These are phyloP conservation scores for Cheilosia pagana DNA, from an alignment of 2,888 invertebrate genomes.

Conservation along the genomic window DNA sequence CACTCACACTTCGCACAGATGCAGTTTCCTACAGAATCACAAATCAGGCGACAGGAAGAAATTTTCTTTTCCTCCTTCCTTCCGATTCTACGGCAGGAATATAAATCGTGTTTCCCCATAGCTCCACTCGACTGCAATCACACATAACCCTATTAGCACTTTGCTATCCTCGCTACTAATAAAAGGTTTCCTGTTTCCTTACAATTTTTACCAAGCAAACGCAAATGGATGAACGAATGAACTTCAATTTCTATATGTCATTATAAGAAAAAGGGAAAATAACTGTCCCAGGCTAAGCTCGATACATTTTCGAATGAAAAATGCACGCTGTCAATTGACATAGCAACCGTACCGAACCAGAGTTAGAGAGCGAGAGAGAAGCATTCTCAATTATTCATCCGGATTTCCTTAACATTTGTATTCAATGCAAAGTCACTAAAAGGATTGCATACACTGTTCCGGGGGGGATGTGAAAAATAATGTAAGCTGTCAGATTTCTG, in stretches of 20 bases:
- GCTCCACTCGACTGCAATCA: conserved; percentile 7
- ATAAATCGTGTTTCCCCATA: conserved; percentile 6
- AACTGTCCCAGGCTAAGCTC: background rate
- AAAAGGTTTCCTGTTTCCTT: conserved; percentile 13
- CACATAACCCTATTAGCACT: conserved; percentile 27
- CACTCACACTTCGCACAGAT: background rate
- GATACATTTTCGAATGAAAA: background rate
- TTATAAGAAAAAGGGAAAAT: background rate
- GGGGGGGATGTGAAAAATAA: background rate
- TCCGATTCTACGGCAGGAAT: background rate
- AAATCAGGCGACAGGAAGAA: conserved; percentile 7
- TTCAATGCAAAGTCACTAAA: no score
- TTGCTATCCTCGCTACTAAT: background rate
- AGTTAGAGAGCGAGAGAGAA: background rate
- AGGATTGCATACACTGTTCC: background rate
- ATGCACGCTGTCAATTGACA: background rate
- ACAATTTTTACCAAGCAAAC: background rate
- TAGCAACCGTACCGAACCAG: background rate
- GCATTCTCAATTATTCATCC: background rate
- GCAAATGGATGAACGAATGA: background rate
- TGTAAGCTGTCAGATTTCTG: background rate
- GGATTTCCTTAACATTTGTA: background rate
- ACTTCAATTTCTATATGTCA: background rate
- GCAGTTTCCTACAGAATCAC: background rate
- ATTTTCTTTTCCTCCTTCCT: conserved; percentile 1